A percentile compares a stretch with the other conserved stretches of the same genome.
Evolutionary conservation across 2,888 invertebrate species (phyloP).

Genomic region (Thereva unica): DNA sequence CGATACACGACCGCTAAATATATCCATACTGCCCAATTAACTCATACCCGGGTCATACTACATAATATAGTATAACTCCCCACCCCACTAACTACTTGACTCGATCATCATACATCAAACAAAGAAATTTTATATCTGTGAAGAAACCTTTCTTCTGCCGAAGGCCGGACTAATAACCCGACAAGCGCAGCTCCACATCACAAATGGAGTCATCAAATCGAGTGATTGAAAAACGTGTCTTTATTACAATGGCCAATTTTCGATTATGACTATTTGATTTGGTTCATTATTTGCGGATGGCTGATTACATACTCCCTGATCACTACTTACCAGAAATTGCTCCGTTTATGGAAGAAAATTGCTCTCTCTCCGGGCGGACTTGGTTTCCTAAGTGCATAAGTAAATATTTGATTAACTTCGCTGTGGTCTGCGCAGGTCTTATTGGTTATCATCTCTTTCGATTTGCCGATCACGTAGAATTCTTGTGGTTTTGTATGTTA

Average conservation of each 20-base stretch:
- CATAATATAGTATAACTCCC: too few species aligned
- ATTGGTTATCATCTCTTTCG: not conserved
- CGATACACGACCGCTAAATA: too few species aligned
- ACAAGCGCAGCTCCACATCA: not conserved
- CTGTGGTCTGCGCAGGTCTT: slow-evolving; percentile 14
- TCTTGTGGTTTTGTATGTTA: slow-evolving; percentile 27
- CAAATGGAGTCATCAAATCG: slow-evolving; percentile 25
- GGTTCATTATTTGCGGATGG: slow-evolving; percentile 11
- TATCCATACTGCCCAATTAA: too few species aligned
- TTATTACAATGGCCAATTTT: slow-evolving; percentile 19
- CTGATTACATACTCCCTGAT: not conserved
- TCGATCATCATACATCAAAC: too few species aligned
- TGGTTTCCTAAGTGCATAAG: slow-evolving; percentile 24
- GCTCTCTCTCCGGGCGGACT: not conserved
- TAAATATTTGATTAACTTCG: slow-evolving; percentile 33
- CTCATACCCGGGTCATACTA: too few species aligned
- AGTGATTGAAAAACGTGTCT: slow-evolving; percentile 35
- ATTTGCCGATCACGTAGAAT: slow-evolving; percentile 18
- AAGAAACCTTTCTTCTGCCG: too few species aligned
- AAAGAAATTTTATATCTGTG: too few species aligned
- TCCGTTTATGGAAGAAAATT: slow-evolving; percentile 4
- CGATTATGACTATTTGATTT: slow-evolving; percentile 35
- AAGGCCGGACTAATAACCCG: not conserved
- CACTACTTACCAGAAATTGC: not conserved
- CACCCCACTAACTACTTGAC: too few species aligned